Base-by-base conservation (phyloP, 2,888 invertebrate genomes). In the Ormia ochracea region DNA sequence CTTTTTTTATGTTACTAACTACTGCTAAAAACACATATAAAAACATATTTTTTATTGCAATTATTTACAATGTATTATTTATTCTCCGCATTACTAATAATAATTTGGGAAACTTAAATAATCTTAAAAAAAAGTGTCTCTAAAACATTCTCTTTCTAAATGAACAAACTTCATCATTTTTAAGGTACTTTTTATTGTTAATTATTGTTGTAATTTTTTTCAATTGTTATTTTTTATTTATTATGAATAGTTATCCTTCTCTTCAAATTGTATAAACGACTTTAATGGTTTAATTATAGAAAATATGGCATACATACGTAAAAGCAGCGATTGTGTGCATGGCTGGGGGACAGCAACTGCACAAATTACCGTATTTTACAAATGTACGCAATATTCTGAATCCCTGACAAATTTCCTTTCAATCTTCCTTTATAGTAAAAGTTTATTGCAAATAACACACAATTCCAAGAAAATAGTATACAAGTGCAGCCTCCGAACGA, bases 21-120 rank as follows among this genome's bases (percentile, higher is more conserved):
- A 86, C 68, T 82, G 76, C 83, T 87, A 87, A 82, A 85, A 84
- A 86, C 84, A 87, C 84, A 86, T 85, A 86, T 83, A 26, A 86
- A 86, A 83, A 81, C 81, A 83, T 65, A 75, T 82, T 41, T 65
- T 52, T n/a, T 54, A n/a, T 36, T 33, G 21, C 9, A 28, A 50
- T 50, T 6, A 41, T 68, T 43, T 68, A 68, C 66, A 54, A 28
- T 50, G 10, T 28, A n/a, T 26, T 38, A 14, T 43, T 33, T 23
- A n/a, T 38, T 17, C n/a, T n/a, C 1, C 19, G n/a, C 14, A 9
- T 23, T 23, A 33, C 26, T 58, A 23, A 21, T 36, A 33, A 50
- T 58, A 23, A 21, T 36, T 36, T 17, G 7, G 17, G 17, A 21
- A 52, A 41, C 52, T 17, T 26, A 63, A 28, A 23, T 54, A 43